A percentile compares a stretch with the other conserved stretches of the same genome.
phyloP scores from a whole-genome alignment of 2,113 vertebrate genomes.

The Chiloscyllium plagiosum region DNA sequence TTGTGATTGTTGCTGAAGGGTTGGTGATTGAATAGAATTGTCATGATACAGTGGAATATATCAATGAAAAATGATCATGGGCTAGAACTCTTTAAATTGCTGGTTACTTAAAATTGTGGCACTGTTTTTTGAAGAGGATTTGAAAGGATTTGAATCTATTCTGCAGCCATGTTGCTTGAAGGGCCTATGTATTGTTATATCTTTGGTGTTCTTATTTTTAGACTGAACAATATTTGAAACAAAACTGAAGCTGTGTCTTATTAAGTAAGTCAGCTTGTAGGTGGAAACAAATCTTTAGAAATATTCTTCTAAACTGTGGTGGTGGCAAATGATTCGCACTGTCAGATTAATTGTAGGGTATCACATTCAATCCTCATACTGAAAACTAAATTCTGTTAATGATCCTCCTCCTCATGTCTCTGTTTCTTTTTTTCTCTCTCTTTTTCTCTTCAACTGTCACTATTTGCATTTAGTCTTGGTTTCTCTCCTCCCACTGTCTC shows the following conservation, averaged over 20 bases:
- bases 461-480: neutral
- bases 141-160: neutral
- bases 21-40: neutral
- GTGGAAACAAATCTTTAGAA: neutral
- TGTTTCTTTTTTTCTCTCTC: neutral
- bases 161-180: neutral
- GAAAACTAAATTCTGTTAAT: neutral
- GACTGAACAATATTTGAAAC: neutral
- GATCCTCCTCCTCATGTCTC: constrained; percentile 19
- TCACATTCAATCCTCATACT: neutral
- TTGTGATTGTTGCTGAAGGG: neutral
- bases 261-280: neutral
- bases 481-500: neutral
- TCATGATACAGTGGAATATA: neutral
- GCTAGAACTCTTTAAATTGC: neutral
- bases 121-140: neutral
- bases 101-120: neutral
- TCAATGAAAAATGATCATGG: neutral
- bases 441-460: neutral
- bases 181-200: neutral
- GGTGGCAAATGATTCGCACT: constrained; percentile 1
- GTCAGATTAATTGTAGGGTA: constrained; percentile 22
- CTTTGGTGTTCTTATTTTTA: neutral
- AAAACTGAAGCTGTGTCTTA: neutral
- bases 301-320: neutral